Conservation (phyloP, 2,113 vertebrate species). For the rat (Rattus norvegicus) region GRCr8 NC_086026.1:119536501-119537000, state of each 20-base stretch:
- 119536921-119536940: background rate
- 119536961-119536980: background rate
- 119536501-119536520: background rate
- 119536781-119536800: background rate
- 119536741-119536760: fast-evolving
- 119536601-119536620: background rate
- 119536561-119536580: background rate
- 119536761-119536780: fast-evolving
- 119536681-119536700: background rate
- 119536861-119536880: fast-evolving
- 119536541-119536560: background rate
- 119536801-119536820: background rate
- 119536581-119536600: background rate
- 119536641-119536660: background rate
- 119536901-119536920: background rate
- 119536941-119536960: background rate
- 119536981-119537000: background rate
- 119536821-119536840: background rate
- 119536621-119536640: background rate
- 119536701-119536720: background rate
- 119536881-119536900: background rate
- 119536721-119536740: background rate
- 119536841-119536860: background rate
- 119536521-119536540: constrained; percentile 6
- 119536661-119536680: background rate